These are phyloP conservation scores for Leptinotarsa peninsularis DNA, from an alignment of 2,888 invertebrate species.

Conservation along the genomic window DNA sequence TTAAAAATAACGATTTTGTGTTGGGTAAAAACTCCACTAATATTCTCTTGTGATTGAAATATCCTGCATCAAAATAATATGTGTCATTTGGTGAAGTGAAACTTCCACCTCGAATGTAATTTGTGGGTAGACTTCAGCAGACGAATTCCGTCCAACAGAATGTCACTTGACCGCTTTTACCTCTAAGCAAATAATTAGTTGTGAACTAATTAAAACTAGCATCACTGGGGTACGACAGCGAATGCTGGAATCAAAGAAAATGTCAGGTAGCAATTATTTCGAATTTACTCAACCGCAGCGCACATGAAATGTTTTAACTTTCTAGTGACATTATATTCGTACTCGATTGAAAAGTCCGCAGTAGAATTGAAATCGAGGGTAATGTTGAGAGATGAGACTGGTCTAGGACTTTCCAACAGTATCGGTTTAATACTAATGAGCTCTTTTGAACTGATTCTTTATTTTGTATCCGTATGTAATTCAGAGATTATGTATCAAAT, in stretches of 20 bases:
- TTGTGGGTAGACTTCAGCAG: background rate
- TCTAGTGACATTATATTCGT: background rate
- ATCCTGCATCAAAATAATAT: too few species aligned
- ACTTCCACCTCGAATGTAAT: background rate
- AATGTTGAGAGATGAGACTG: background rate
- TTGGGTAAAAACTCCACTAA: too few species aligned
- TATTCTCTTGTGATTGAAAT: too few species aligned
- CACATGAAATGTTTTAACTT: background rate
- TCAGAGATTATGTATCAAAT: too few species aligned
- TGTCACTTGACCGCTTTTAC: conserved; percentile 10
- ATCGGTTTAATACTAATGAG: too few species aligned
- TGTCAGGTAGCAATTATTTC: conserved; percentile 9
- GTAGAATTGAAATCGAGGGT: background rate
- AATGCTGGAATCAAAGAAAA: background rate
- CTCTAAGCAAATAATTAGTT: conserved; percentile 1
- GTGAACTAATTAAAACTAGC: conserved; percentile 8
- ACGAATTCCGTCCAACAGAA: background rate
- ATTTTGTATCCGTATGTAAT: too few species aligned
- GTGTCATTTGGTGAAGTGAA: background rate
- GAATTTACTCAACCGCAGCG: background rate
- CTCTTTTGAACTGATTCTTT: too few species aligned
- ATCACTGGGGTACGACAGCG: background rate
- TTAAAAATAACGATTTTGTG: too few species aligned
- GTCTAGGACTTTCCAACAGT: background rate
- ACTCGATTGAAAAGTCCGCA: background rate